Evolutionary conservation across 2,113 vertebrate genomes (phyloP).

Genomic region (Antechinus stuartii): DNA sequence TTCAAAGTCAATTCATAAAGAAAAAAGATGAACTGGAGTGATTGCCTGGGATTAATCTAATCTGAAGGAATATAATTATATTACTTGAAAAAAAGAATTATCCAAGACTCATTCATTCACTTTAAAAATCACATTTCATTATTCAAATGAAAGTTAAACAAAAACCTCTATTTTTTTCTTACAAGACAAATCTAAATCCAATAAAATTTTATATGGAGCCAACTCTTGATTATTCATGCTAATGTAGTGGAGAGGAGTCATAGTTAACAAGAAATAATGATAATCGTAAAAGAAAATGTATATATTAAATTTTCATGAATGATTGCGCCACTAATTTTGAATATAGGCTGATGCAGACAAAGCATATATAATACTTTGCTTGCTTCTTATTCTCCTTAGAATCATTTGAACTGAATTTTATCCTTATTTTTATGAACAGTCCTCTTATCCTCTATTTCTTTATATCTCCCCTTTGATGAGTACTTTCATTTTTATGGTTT

Average conservation of each 20-base stretch:
- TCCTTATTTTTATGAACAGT: not conserved
- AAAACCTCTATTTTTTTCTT: not conserved
- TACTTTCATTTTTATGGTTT: not conserved
- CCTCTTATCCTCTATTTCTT: not conserved
- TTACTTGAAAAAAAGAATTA: slow-evolving; percentile 1
- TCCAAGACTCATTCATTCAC: not conserved
- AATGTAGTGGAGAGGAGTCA: not conserved
- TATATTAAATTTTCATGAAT: not conserved
- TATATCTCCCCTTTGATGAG: not conserved
- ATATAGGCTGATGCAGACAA: not conserved
- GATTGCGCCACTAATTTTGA: not conserved
- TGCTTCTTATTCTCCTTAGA: not conserved
- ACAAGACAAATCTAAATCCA: not conserved
- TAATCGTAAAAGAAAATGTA: not conserved
- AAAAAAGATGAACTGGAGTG: not conserved
- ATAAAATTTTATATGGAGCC: slow-evolving; percentile 1
- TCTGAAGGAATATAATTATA: not conserved
- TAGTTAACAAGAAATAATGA: not conserved
- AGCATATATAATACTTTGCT: not conserved
- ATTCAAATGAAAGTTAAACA: not conserved
- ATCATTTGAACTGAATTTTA: not conserved
- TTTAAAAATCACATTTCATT: not conserved
- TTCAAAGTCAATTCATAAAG: not conserved
- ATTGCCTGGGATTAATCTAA: not conserved
- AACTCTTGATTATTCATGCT: not conserved